Evolutionary conservation across 2,113 vertebrate genomes (phyloP).

Genomic region (Actenoides hombroni): DNA sequence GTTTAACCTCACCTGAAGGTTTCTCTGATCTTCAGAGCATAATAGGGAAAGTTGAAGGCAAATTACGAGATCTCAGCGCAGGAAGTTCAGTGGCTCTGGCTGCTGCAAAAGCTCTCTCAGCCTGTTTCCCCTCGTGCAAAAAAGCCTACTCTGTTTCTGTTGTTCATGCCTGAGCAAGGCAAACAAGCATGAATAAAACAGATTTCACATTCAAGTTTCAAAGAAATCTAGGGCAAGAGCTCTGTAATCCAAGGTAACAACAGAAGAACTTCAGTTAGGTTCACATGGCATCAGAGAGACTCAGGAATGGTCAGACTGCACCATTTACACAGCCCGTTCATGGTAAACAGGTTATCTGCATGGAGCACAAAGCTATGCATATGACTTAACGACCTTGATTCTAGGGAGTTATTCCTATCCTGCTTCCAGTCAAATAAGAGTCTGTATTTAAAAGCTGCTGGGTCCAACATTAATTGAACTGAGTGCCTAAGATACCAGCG

Average conservation of each 20-base stretch:
- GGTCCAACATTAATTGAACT: not conserved
- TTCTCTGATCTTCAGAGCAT: not conserved
- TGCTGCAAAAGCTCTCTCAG: not conserved
- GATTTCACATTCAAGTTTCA: not conserved
- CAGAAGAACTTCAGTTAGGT: not conserved
- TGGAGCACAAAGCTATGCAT: not conserved
- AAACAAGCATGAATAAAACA: not conserved
- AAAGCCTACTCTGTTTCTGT: not conserved
- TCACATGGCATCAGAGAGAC: not conserved
- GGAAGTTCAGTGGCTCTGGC: not conserved
- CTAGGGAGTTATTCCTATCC: not conserved
- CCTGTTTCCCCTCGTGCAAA: not conserved
- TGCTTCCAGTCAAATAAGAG: not conserved
- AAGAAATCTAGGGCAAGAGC: not conserved
- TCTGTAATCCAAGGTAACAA: not conserved
- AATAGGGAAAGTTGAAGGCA: not conserved
- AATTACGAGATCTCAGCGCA: not conserved
- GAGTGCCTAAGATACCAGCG: not conserved
- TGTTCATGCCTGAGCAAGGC: not conserved
- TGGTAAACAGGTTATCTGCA: not conserved
- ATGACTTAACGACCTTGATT: not conserved
- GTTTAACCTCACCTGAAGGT: not conserved
- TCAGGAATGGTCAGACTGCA: not conserved
- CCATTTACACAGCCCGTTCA: not conserved
- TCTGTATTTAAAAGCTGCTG: constrained; percentile 25